Base-by-base conservation (phyloP, 1,140 invertebrate species). In the Eulimnadia texana region DNA sequence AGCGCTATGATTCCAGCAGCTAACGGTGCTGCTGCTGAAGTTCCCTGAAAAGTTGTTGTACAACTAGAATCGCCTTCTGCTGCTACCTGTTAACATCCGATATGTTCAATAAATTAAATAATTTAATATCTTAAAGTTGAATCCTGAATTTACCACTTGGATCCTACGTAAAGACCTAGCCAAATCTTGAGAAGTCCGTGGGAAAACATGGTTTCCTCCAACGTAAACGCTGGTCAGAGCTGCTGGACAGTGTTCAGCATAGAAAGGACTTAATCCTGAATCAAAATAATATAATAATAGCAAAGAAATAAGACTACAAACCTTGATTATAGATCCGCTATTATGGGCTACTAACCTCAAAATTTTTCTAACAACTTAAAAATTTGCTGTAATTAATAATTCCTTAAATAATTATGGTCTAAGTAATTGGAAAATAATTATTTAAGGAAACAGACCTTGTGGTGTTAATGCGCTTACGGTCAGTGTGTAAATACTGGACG, bases 401-500 rank as follows among this genome's bases (percentile, higher is more conserved):
- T 20, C 3, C 1, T 49, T 3, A 24, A 50, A 27, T 23, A 57
- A 23, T n/a, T 16, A 57, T 25, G 24, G 2, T 28, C 24, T 25
- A 25, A 20, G 2, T n/a, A 2, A 16, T 57, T n/a, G 22, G 33
- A 24, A 1, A 27, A 20, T 51, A 29, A 3, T 10, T 2, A 23
- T 11, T 24, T 42, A 16, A n/a, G n/a, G n/a, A n/a, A n/a, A n/a
- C n/a, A n/a, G n/a, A 60, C 58, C 58, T 60, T 50, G 13, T 3
- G 58, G 47, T 50, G 58, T 60, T n/a, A 60, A 27, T 27, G 58
- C 23, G 28, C 88, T 90, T 47, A 97, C 85, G 3, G 79, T 85
- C 63, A 95, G 77, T 0, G 92, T 93, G 72, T 88, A 92, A 63
- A 93, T 84, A 68, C 83, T 90, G 51, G 85, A 84, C 1, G 84